phyloP scores from a whole-genome alignment of 1,140 invertebrate species.

The Wasmannia auropunctata region DNA sequence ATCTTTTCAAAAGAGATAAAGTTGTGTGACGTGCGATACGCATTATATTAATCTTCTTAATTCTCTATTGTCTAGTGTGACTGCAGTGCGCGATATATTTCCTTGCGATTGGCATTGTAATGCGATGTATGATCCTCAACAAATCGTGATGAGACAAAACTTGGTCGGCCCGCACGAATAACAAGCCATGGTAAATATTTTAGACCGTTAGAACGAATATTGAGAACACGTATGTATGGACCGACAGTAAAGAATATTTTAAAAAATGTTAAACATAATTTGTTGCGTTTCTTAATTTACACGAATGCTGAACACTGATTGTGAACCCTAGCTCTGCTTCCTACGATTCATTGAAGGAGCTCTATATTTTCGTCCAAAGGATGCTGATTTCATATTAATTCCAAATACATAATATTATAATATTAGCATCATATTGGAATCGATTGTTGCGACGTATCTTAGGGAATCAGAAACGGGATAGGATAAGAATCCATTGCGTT shows the following conservation, averaged over 20 bases:
- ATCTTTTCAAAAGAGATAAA: slow-evolving; percentile 27
- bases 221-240: too few species aligned
- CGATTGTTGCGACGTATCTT: slow-evolving; percentile 8
- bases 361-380: not conserved
- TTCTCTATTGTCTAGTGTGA: slow-evolving; percentile 22
- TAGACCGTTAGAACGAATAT: slow-evolving; percentile 9
- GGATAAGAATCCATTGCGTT: not conserved
- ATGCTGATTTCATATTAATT: not conserved
- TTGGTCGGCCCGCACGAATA: not conserved
- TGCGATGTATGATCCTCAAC: not conserved
- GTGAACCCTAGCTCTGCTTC: not conserved
- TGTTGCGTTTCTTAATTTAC: not conserved
- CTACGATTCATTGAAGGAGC: not conserved
- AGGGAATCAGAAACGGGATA: not conserved
- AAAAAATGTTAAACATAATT: not conserved
- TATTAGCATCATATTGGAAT: not conserved
- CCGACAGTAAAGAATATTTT: not conserved
- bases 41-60: slow-evolving; percentile 31
- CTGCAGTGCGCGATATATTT: not conserved
- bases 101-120: not conserved
- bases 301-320: not conserved
- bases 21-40: not conserved
- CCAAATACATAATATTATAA: not conserved
- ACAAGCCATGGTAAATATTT: not conserved
- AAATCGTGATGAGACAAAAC: not conserved